Conservation (phyloP, 2,113 vertebrate species). For the Pollachius pollachius region DNA sequence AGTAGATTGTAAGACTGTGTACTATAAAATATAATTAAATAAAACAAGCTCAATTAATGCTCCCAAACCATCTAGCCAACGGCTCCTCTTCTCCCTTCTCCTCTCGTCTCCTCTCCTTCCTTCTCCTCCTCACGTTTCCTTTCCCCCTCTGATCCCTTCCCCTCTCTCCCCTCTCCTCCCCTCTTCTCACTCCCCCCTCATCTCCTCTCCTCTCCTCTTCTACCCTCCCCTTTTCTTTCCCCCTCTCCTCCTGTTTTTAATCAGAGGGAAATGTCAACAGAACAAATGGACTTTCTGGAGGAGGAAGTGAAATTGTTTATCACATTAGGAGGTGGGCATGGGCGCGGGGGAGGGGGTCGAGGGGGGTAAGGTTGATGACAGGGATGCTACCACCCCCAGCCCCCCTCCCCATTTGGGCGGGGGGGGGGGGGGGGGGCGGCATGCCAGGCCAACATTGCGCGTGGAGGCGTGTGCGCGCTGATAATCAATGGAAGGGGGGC, state of each 20-base stretch:
- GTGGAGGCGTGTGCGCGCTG: slow-evolving; percentile 65
- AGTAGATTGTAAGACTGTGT: no score
- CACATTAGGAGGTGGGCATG: slow-evolving; percentile 86
- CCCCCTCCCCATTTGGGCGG: slow-evolving; percentile 34
- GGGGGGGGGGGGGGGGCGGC: no score
- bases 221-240: no score
- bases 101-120: slow-evolving; percentile 23
- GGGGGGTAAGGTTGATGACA: slow-evolving; percentile 48
- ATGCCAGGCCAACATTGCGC: no score
- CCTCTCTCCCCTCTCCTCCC: no score
- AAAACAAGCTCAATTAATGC: no score
- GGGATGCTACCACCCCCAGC: slow-evolving; percentile 79
- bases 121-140: slow-evolving; percentile 3
- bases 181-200: slow-evolving; percentile 9
- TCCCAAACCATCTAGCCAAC: no score
- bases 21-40: no score
- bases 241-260: slow-evolving; percentile 98
- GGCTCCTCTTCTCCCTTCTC: slow-evolving; percentile 1
- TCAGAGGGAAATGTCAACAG: slow-evolving; percentile 99
- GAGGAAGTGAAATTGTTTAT: slow-evolving; percentile 98
- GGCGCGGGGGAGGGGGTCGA: slow-evolving; percentile 17
- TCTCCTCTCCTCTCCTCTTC: no score
- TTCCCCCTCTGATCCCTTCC: not conserved
- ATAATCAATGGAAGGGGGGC: slow-evolving; percentile 99
- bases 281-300: slow-evolving; percentile 99